A percentile compares a stretch with the other conserved stretches of the same genome.
Evolutionary conservation across 2,113 vertebrate species (phyloP).

Genomic region (Sialia sialis): DNA sequence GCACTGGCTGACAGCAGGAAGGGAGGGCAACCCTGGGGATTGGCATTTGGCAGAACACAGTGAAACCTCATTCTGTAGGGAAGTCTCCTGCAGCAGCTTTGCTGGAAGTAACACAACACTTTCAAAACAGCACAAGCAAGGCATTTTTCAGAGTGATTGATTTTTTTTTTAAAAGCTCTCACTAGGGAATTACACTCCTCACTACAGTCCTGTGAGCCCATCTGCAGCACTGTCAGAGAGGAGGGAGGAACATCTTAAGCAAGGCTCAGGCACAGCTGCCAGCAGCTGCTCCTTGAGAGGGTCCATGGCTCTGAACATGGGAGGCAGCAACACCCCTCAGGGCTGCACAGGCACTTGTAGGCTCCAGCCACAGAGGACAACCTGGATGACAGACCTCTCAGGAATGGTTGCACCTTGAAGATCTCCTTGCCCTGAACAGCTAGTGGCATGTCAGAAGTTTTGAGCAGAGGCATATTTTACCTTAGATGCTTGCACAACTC

Average conservation of each 20-base stretch:
- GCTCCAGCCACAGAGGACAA: not conserved
- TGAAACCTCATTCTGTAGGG: not conserved
- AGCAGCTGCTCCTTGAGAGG: not conserved
- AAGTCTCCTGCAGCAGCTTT: not conserved
- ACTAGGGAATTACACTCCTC: not conserved
- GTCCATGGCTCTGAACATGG: fast-evolving
- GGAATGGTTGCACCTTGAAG: not conserved
- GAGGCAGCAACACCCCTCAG: not conserved
- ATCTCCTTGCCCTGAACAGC: not conserved
- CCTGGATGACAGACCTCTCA: not conserved
- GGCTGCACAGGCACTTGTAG: not conserved
- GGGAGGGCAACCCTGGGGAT: not conserved
- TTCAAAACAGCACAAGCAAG: not conserved
- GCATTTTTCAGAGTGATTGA: not conserved
- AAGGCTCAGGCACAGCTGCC: not conserved
- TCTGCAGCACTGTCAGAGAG: not conserved
- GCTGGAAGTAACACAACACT: not conserved
- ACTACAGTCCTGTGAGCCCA: not conserved
- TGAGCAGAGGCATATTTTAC: not conserved
- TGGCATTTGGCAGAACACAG: not conserved
- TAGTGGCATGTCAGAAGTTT: not conserved
- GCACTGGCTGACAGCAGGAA: not conserved
- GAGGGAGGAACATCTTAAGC: not conserved
- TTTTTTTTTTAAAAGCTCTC: not conserved
- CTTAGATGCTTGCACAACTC: not conserved